These are phyloP conservation scores for Catocala sponsa DNA, from an alignment of 2,888 invertebrate species.

Conservation along the genomic window DNA sequence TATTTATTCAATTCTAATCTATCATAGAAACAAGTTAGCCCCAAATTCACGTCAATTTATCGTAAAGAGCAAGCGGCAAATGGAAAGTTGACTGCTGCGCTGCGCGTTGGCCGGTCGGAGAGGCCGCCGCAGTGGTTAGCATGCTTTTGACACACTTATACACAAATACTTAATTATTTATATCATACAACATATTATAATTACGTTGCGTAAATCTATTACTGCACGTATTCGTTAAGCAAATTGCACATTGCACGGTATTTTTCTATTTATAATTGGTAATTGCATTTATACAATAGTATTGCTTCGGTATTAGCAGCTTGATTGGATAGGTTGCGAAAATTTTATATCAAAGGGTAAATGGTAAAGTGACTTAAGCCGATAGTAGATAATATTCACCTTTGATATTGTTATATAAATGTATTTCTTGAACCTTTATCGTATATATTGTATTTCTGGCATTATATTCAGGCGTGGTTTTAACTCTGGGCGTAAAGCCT, in stretches of 20 bases:
- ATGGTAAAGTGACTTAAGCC: too few species aligned
- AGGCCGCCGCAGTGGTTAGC: conserved; percentile 13
- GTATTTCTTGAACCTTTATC: too few species aligned
- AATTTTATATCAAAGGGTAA: not conserved
- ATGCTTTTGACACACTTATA: conserved; percentile 35
- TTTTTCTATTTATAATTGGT: conserved; percentile 18
- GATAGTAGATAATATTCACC: too few species aligned
- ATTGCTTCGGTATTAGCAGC: not conserved
- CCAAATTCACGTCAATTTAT: conserved; percentile 14
- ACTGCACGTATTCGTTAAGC: conserved; percentile 19
- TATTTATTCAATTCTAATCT: not conserved
- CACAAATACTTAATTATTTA: conserved; percentile 37
- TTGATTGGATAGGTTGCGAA: conserved; percentile 10
- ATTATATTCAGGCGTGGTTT: too few species aligned
- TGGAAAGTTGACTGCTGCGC: conserved; percentile 14
- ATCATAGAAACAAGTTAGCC: conserved; percentile 11
- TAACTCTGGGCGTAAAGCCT: too few species aligned
- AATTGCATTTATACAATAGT: conserved; percentile 4
- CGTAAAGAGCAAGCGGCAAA: conserved; percentile 6
- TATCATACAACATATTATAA: conserved; percentile 31
- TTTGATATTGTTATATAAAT: too few species aligned
- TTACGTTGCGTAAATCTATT: conserved; percentile 42
- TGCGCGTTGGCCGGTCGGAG: not conserved
- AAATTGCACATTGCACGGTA: conserved; percentile 20
- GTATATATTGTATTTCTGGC: too few species aligned